A percentile compares a stretch with the other conserved stretches of the same genome.
Evolutionary conservation across 2,888 invertebrate species (phyloP).

Genomic region (Phlogophora meticulosa): DNA sequence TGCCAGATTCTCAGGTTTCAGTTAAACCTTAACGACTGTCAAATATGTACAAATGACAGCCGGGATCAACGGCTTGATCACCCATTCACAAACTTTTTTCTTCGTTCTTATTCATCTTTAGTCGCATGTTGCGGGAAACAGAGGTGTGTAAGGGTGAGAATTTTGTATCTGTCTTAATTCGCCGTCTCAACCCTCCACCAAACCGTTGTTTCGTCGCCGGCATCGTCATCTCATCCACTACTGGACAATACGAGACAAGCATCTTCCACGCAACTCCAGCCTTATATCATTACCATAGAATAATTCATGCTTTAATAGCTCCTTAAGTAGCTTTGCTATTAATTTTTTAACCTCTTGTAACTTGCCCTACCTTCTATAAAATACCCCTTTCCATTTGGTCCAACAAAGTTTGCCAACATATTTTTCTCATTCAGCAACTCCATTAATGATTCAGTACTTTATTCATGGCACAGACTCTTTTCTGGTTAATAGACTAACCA

Average conservation of each 20-base stretch:
- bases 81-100: too few species aligned
- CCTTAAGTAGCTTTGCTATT: neutral
- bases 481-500: neutral
- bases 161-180: too few species aligned
- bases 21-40: too few species aligned
- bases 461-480: neutral
- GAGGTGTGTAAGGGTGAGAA: too few species aligned
- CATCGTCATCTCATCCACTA: neutral
- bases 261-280: too few species aligned
- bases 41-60: too few species aligned
- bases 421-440: slow-evolving; percentile 19
- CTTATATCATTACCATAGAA: neutral
- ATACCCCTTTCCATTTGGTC: slow-evolving; percentile 5
- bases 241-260: neutral
- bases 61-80: too few species aligned
- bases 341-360: neutral
- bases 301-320: slow-evolving; percentile 14
- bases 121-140: too few species aligned
- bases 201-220: too few species aligned
- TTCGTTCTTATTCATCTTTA: too few species aligned
- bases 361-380: neutral
- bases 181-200: too few species aligned
- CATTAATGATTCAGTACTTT: slow-evolving; percentile 22
- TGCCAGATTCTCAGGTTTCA: too few species aligned
- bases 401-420: slow-evolving; percentile 10